A percentile compares a stretch with the other conserved stretches of the same genome.
Evolutionary conservation across 1,140 invertebrate genomes (phyloP).

Genomic region (Aphaenogaster floridana): DNA sequence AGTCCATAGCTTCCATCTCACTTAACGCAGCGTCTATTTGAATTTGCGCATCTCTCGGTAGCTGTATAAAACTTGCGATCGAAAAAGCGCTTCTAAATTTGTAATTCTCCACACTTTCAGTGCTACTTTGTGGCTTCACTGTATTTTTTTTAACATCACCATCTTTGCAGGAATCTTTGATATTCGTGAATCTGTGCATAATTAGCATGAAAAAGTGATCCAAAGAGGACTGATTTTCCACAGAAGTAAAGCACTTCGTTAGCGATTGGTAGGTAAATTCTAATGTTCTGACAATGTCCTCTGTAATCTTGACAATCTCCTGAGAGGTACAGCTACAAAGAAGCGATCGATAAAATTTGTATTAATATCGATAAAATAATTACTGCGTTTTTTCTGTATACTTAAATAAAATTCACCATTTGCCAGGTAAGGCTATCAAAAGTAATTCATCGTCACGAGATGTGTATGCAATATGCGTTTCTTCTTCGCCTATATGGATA

Average conservation of each 20-base stretch:
- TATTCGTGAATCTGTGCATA: slow-evolving; percentile 85
- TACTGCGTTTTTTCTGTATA: slow-evolving; percentile 68
- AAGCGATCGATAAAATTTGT: slow-evolving; percentile 83
- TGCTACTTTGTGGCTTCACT: slow-evolving; percentile 49
- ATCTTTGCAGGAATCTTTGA: slow-evolving; percentile 70
- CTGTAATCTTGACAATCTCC: slow-evolving; percentile 85
- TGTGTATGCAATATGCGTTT: slow-evolving; percentile 88
- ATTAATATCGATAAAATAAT: slow-evolving; percentile 69
- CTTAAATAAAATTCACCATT: slow-evolving; percentile 81
- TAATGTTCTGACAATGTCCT: slow-evolving; percentile 86
- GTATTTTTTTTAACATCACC: neutral
- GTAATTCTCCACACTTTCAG: slow-evolving; percentile 63
- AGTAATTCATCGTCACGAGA: slow-evolving; percentile 88
- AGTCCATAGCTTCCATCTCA: slow-evolving; percentile 94
- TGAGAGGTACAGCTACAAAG: slow-evolving; percentile 84
- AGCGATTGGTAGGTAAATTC: slow-evolving; percentile 87
- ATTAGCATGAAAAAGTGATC: slow-evolving; percentile 88
- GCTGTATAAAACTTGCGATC: slow-evolving; percentile 88
- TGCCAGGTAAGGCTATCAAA: slow-evolving; percentile 85
- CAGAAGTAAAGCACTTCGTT: slow-evolving; percentile 85
- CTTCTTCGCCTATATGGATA: slow-evolving; percentile 86
- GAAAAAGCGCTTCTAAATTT: slow-evolving; percentile 83
- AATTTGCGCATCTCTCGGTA: slow-evolving; percentile 92
- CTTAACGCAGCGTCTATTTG: slow-evolving; percentile 93
- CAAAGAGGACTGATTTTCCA: slow-evolving; percentile 83